Conservation (phyloP, 2,888 invertebrate species). For the Isoperla grammatica region DNA sequence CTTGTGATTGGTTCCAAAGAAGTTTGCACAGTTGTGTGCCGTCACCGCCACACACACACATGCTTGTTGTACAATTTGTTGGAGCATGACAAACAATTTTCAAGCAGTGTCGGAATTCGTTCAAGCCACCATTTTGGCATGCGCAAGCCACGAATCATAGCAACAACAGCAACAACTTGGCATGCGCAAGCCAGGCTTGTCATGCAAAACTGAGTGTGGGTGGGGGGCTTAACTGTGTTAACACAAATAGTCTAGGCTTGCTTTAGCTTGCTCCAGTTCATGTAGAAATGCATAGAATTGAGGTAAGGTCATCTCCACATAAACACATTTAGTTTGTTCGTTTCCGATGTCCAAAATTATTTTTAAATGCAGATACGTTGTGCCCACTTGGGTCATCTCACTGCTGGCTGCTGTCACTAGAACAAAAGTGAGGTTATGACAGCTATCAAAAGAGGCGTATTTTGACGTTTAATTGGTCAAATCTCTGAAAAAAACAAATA, state of each 20-base stretch:
- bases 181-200: too few relatives aligned
- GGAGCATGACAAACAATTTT: too few relatives aligned
- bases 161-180: too few relatives aligned
- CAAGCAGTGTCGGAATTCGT: too few relatives aligned
- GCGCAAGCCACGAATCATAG: too few relatives aligned
- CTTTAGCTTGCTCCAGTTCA: conserved; percentile 50
- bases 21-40: too few relatives aligned
- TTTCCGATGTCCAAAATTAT: conserved; percentile 44
- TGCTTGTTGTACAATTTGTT: too few relatives aligned
- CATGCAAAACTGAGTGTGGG: too few relatives aligned
- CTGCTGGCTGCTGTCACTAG: conserved; percentile 51
- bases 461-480: neutral
- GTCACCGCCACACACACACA: too few relatives aligned
- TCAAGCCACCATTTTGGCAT: too few relatives aligned
- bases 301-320: conserved; percentile 48
- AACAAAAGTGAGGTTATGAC: conserved; percentile 23
- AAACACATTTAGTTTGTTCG: conserved; percentile 43
- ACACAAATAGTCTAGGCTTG: conserved; percentile 36
- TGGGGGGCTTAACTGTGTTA: too few relatives aligned
- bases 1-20: too few relatives aligned
- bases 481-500: conserved; percentile 4
- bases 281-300: conserved; percentile 53
- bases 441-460: neutral
- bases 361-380: conserved; percentile 50
- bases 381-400: conserved; percentile 49